phyloP scores from a whole-genome alignment of 2,888 invertebrate genomes.

The Deilephila porcellus region DNA sequence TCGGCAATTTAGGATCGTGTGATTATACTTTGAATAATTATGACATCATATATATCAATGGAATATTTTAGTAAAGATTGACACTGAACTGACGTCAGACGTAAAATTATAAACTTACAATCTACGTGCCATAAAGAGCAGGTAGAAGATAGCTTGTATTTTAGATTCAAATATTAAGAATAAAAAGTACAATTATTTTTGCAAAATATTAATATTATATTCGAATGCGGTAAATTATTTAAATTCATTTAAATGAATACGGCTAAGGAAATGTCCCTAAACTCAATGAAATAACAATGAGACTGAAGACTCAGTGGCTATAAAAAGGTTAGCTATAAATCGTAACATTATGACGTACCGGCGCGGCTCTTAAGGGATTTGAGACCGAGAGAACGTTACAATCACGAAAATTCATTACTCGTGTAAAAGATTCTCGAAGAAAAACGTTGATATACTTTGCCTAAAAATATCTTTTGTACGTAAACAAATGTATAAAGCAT shows the following conservation, averaged over 20 bases:
- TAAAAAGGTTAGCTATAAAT: conserved; percentile 17
- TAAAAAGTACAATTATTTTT: too few relatives aligned
- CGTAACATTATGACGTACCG: conserved; percentile 11
- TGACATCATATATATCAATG: background rate
- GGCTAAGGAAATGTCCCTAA: background rate
- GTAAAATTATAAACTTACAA: too few relatives aligned
- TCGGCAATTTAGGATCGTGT: background rate
- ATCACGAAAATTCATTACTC: conserved; percentile 13
- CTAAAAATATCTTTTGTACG: too few relatives aligned
- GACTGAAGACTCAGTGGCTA: background rate
- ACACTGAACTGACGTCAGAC: too few relatives aligned
- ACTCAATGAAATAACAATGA: conserved; percentile 19
- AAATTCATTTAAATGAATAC: background rate
- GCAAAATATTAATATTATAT: too few relatives aligned
- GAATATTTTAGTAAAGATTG: too few relatives aligned
- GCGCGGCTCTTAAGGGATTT: background rate
- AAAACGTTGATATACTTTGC: too few relatives aligned
- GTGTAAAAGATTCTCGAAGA: background rate
- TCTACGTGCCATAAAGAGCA: too few relatives aligned
- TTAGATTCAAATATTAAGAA: too few relatives aligned
- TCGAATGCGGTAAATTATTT: background rate
- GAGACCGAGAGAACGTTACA: background rate
- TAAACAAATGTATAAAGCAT: too few relatives aligned
- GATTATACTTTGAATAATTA: background rate
- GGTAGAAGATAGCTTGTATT: too few relatives aligned